Base-by-base conservation (phyloP, 2,113 vertebrate genomes). In the Serinus canaria region DNA sequence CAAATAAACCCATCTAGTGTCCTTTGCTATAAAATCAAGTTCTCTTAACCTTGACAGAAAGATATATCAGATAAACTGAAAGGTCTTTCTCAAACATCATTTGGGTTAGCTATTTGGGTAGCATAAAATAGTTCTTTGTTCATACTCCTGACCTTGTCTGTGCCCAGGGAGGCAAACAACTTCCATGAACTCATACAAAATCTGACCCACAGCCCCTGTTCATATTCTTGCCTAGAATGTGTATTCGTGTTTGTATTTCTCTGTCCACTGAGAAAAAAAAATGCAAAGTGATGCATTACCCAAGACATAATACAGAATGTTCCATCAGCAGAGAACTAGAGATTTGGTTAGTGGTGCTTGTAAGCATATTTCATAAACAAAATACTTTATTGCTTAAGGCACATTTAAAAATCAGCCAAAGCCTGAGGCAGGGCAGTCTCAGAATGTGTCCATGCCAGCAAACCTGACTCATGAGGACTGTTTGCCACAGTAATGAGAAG, bases 301-400 rank as follows among this genome's bases (percentile, higher is more conserved):
- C 47, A 41, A n/a, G 39, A 21, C 27, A 22, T 33, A 12, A 2
- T 35, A 73, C 79, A 44, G 16, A 87, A 50, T 46, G 50, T 66
- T 76, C n/a, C n/a, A 2, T 20, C 53, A 33, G 80, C 76, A 78
- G 64, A 66, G 46, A 39, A 39, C 41, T 4, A 55, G 50, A 47
- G 55, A 43, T 47, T n/a, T 67, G 50, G 28, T 74, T 59, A 78
- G 47, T 10, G 64, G 30, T 27, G 43, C 8, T 9, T 24, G 50
- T 58, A 58, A 81, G 43, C 0, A 0, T 56, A 25, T 55, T 89
- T 84, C 56, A 37, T 73, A 84, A 87, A 89, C 83, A 90, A 83
- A 87, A 41, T 75, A 74, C 35, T 89, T 79, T 28, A 28, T 52
- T 35, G 87, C 84, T 89, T 44, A 64, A 87, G 78, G 69, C 81